phyloP scores from a whole-genome alignment of 2,113 vertebrate species.

The Notothenia rossii region DNA sequence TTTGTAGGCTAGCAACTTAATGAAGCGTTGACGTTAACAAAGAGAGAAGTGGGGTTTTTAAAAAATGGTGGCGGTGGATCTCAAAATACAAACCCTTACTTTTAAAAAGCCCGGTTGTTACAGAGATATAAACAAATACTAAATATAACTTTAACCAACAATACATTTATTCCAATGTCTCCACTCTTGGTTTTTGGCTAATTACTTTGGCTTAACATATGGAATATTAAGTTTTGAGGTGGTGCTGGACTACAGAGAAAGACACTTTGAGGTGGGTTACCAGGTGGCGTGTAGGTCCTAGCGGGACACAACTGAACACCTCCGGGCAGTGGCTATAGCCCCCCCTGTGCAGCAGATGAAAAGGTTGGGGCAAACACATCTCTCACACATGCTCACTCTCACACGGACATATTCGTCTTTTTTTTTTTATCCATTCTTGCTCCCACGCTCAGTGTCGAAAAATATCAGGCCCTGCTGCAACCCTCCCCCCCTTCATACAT shows the following conservation, averaged over 20 bases:
- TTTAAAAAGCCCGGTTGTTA: constrained; percentile 51
- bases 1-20: background rate
- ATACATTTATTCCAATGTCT: constrained; percentile 19
- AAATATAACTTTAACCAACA: background rate
- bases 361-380: constrained; percentile 91
- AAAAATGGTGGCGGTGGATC: constrained; percentile 27
- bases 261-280: constrained; percentile 90
- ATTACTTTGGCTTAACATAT: constrained; percentile 51
- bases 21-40: constrained; percentile 17
- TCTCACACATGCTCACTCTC: constrained; percentile 85
- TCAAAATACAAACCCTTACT: constrained; percentile 86
- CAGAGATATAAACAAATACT: constrained; percentile 9
- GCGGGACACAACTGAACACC: constrained; percentile 88
- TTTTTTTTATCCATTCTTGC: constrained; percentile 56
- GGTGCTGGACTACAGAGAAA: constrained; percentile 86
- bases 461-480: constrained; percentile 73
- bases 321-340: constrained; percentile 92
- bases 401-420: constrained; percentile 77
- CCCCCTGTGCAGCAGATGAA: constrained; percentile 90
- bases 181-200: constrained; percentile 21
- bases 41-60: constrained; percentile 39
- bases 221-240: constrained; percentile 72
- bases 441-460: constrained; percentile 76
- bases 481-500: background rate
- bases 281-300: constrained; percentile 87